These are phyloP conservation scores for Alaudala cheleensis DNA, from an alignment of 2,113 vertebrate species.

Conservation along the genomic window DNA sequence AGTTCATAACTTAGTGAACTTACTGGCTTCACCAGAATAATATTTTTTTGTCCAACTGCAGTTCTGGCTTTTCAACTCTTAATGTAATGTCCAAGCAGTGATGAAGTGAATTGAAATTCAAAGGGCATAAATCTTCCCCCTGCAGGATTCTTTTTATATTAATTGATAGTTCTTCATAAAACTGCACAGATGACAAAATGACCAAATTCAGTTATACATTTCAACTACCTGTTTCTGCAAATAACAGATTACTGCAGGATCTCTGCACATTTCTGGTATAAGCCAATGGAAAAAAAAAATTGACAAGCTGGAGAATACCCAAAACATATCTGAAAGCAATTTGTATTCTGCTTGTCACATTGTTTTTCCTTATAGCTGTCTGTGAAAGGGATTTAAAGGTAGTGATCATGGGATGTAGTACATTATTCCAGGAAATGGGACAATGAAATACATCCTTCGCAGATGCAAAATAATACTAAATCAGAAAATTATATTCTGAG, in stretches of 20 bases:
- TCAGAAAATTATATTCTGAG: background rate
- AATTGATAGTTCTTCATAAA: background rate
- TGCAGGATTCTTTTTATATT: background rate
- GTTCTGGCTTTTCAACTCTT: background rate
- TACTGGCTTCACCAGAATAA: background rate
- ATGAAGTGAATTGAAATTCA: background rate
- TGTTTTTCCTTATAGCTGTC: background rate
- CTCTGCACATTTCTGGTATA: background rate
- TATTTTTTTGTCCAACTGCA: background rate
- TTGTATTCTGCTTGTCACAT: background rate
- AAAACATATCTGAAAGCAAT: slow-evolving; percentile 9
- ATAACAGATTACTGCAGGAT: background rate
- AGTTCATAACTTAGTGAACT: background rate
- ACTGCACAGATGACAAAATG: background rate
- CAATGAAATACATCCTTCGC: background rate
- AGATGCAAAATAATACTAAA: background rate
- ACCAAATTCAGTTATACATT: background rate
- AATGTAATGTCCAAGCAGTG: background rate
- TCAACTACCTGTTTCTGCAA: background rate
- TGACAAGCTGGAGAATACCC: slow-evolving; percentile 9
- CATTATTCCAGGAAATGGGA: background rate
- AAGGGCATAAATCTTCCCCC: background rate
- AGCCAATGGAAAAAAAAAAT: background rate
- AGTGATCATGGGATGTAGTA: background rate
- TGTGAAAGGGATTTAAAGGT: background rate